phyloP scores from a whole-genome alignment of 2,113 vertebrate genomes.

The Nyctibius bracteatus region DNA sequence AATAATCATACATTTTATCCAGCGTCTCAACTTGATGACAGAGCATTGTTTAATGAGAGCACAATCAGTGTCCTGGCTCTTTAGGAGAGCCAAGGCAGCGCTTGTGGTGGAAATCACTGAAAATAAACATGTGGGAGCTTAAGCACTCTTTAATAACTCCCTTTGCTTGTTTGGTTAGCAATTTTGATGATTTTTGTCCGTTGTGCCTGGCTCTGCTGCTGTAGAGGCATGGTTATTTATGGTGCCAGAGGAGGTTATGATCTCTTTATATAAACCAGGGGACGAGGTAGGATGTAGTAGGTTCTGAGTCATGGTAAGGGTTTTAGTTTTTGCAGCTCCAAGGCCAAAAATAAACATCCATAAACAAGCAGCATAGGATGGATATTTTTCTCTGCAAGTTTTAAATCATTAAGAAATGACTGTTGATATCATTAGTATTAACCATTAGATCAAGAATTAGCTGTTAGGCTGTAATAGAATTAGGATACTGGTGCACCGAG shows the following conservation, averaged over 20 bases:
- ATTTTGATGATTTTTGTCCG: background rate
- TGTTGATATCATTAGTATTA: background rate
- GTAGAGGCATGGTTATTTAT: background rate
- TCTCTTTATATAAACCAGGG: constrained; percentile 20
- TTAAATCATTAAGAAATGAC: background rate
- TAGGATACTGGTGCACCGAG: background rate
- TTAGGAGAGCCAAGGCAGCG: background rate
- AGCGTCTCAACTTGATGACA: background rate
- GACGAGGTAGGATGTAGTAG: background rate
- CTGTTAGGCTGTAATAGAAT: background rate
- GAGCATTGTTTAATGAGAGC: constrained; percentile 2
- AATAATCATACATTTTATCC: constrained; percentile 6
- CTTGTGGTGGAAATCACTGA: background rate
- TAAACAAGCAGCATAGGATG: background rate
- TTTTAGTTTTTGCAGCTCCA: background rate
- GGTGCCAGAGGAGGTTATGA: background rate
- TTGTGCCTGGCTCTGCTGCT: constrained; percentile 8
- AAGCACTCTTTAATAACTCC: constrained; percentile 37
- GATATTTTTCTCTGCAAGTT: background rate
- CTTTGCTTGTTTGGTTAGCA: constrained; percentile 58
- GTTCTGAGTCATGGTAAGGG: background rate
- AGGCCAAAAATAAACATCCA: background rate
- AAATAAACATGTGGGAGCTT: constrained; percentile 52
- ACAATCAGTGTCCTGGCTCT: background rate
- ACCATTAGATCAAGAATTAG: background rate